A percentile compares a stretch with the other conserved stretches of the same genome.
phyloP scores from a whole-genome alignment of 2,113 vertebrate species.

The Harpagus bidentatus region DNA sequence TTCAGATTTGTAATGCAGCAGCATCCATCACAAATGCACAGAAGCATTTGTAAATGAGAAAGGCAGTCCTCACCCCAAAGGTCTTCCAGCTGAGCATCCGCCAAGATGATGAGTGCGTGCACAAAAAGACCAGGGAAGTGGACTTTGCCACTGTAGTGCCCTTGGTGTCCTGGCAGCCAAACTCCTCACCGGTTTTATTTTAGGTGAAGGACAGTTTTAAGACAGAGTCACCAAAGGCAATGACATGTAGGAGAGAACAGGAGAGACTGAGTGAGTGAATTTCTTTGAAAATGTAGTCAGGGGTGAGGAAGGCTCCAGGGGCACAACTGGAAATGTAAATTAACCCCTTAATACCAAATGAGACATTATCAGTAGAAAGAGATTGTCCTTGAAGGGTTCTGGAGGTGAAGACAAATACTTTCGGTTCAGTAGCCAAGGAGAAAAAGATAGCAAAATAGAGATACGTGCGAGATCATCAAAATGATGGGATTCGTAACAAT shows the following conservation, averaged over 20 bases:
- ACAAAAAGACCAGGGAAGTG: not conserved
- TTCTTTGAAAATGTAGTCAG: not conserved
- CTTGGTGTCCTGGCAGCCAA: not conserved
- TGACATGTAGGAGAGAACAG: not conserved
- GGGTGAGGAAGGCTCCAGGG: not conserved
- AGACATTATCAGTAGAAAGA: not conserved
- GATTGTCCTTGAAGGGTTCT: not conserved
- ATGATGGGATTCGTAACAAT: not conserved
- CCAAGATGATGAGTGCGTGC: not conserved
- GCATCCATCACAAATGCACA: not conserved
- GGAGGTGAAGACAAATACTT: not conserved
- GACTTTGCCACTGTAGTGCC: not conserved
- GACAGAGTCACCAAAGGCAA: not conserved
- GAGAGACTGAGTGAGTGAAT: not conserved
- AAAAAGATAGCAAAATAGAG: not conserved
- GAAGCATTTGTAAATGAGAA: not conserved
- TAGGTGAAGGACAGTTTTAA: not conserved
- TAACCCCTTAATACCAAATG: not conserved
- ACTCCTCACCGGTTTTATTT: not conserved
- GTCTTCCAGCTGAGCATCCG: not conserved
- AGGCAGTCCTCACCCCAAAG: not conserved
- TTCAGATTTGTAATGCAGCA: not conserved
- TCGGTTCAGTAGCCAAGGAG: not conserved
- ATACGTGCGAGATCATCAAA: not conserved
- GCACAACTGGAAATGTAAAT: not conserved